These are phyloP conservation scores for Otus sunia DNA, from an alignment of 2,113 vertebrate genomes.

Conservation along the genomic window DNA sequence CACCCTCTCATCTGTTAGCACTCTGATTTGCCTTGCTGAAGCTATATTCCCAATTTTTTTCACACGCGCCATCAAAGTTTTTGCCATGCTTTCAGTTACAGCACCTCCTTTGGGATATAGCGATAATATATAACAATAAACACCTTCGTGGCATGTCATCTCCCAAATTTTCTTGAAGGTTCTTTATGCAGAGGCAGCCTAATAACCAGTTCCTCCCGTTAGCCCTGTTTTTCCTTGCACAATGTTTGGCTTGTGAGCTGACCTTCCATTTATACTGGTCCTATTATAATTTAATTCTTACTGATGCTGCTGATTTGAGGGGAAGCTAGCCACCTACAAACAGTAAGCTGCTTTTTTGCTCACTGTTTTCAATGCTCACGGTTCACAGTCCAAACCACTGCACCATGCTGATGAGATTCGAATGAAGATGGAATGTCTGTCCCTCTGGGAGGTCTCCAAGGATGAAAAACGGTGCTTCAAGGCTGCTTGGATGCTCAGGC, in stretches of 20 bases:
- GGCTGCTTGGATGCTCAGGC: neutral
- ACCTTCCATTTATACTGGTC: neutral
- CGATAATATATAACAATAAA: neutral
- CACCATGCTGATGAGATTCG: neutral
- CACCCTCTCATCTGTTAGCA: neutral
- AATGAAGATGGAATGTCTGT: neutral
- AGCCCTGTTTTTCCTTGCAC: neutral
- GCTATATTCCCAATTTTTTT: neutral
- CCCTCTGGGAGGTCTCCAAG: neutral
- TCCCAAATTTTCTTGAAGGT: neutral
- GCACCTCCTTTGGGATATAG: neutral
- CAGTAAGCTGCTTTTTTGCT: neutral
- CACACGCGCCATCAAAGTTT: neutral
- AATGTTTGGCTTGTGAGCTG: neutral
- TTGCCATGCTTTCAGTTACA: neutral
- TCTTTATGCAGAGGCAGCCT: neutral
- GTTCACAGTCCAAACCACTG: neutral
- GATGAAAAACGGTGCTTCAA: neutral
- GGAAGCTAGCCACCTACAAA: neutral
- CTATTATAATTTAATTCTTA: neutral
- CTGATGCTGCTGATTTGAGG: neutral
- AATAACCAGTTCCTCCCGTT: neutral
- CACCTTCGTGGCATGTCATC: neutral
- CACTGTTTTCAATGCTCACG: neutral
- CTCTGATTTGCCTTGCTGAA: neutral